phyloP scores from a whole-genome alignment of 2,113 vertebrate species.

The Sphyrna mokarran region DNA sequence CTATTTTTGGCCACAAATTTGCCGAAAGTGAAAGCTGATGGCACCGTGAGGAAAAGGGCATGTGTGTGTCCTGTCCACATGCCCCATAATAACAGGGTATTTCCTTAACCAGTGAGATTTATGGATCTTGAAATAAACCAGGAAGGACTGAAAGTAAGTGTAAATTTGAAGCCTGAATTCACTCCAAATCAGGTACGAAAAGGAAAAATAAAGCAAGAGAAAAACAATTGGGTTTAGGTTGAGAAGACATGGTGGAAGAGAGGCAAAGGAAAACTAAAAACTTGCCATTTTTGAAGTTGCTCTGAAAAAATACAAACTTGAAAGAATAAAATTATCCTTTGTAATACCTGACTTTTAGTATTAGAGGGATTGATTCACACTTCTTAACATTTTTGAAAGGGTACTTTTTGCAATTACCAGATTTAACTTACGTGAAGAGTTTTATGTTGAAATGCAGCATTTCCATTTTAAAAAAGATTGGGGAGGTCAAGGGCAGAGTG shows the following conservation, averaged over 20 bases:
- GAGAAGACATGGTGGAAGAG: no score
- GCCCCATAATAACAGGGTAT: background rate
- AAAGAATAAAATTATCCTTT: background rate
- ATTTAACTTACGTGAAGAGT: background rate
- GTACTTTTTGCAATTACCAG: background rate
- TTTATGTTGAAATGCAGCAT: background rate
- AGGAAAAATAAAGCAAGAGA: background rate
- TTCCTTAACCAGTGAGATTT: background rate
- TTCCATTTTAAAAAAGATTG: background rate
- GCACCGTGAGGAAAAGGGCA: background rate
- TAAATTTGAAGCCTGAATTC: background rate
- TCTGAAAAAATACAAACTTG: background rate
- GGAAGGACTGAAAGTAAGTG: background rate
- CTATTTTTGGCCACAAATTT: background rate
- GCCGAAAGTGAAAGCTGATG: background rate
- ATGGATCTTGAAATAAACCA: background rate
- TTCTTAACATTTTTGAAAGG: background rate
- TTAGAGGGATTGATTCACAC: background rate
- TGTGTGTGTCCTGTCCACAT: background rate
- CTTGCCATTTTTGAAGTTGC: background rate
- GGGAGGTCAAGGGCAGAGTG: no score
- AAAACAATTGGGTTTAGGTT: background rate
- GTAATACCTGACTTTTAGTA: background rate
- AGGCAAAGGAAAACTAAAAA: background rate
- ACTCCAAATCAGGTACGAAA: background rate